Percentiles rank a stretch among this genome's conserved stretches.
Conservation (phyloP, 2,113 vertebrate species). For the Dendropsophus ebraccatus region DNA sequence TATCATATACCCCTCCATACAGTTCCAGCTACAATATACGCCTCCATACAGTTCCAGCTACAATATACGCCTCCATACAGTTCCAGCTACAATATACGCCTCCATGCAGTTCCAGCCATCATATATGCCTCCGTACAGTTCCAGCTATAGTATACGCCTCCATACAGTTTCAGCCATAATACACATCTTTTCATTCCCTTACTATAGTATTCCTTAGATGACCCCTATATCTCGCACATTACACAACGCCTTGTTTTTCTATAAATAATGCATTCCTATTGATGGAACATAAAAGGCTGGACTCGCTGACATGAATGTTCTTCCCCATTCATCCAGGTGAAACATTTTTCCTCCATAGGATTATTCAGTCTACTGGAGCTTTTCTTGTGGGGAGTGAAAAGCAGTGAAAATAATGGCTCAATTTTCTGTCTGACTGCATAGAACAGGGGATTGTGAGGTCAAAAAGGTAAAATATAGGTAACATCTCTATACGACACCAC, state of each 20-base stretch:
- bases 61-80: background rate
- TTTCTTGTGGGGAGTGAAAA: conserved; percentile 12
- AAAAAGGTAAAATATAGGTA: background rate
- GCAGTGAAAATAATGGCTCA: conserved; percentile 29
- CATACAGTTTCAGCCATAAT: too few relatives aligned
- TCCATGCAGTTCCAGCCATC: too few relatives aligned
- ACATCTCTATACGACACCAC: background rate
- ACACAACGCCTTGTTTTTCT: background rate
- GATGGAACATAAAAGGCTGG: background rate
- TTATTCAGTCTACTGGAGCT: background rate
- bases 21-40: background rate
- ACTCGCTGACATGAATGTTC: background rate
- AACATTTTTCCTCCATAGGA: background rate
- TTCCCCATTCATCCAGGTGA: background rate
- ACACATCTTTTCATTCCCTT: too few relatives aligned
- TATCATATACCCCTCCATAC: background rate
- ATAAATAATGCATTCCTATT: background rate
- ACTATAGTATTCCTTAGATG: background rate
- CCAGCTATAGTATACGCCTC: too few relatives aligned
- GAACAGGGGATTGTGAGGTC: conserved; percentile 26
- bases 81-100: too few relatives aligned
- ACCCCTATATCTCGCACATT: background rate
- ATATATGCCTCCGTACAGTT: too few relatives aligned
- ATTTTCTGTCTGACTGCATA: conserved; percentile 16
- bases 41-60: background rate